Evolutionary conservation across 2,888 invertebrate genomes (phyloP).

Genomic region (Panorpa germanica): DNA sequence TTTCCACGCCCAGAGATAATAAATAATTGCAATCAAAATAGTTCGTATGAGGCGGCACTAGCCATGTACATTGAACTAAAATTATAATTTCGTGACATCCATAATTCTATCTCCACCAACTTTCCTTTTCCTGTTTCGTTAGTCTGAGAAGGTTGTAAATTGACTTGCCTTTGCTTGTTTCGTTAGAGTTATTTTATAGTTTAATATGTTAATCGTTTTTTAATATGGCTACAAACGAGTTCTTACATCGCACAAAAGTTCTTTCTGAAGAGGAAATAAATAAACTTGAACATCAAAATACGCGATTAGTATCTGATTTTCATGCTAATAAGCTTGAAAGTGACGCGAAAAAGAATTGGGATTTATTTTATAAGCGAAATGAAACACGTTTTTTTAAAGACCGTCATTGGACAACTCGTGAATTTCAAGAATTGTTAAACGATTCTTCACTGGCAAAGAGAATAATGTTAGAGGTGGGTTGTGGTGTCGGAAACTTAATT

Average conservation of each 20-base stretch:
- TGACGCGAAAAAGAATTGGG: slow-evolving; percentile 84
- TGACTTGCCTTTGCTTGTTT: too few species aligned
- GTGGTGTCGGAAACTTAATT: slow-evolving; percentile 93
- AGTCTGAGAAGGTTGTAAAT: too few species aligned
- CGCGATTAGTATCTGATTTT: slow-evolving; percentile 44
- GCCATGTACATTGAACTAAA: too few species aligned
- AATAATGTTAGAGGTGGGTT: slow-evolving; percentile 66
- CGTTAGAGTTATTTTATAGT: too few species aligned
- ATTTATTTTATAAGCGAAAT: slow-evolving; percentile 90
- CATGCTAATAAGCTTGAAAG: slow-evolving; percentile 60
- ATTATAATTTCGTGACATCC: too few species aligned
- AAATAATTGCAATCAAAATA: too few species aligned
- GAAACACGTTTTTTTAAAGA: slow-evolving; percentile 87
- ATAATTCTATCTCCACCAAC: too few species aligned
- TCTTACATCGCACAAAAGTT: slow-evolving; percentile 27
- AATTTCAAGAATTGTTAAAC: slow-evolving; percentile 65
- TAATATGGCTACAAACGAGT: too few species aligned
- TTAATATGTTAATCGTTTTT: too few species aligned
- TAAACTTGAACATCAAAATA: slow-evolving; percentile 48
- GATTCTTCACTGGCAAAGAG: slow-evolving; percentile 25
- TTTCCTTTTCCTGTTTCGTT: too few species aligned
- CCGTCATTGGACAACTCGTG: slow-evolving; percentile 90
- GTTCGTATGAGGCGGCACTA: too few species aligned
- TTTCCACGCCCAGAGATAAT: too few species aligned
- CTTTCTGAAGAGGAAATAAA: slow-evolving; percentile 38